A percentile compares a stretch with the other conserved stretches of the same genome.
Conservation (phyloP, 2,888 invertebrate genomes). For the Cephus nigrinus region DNA sequence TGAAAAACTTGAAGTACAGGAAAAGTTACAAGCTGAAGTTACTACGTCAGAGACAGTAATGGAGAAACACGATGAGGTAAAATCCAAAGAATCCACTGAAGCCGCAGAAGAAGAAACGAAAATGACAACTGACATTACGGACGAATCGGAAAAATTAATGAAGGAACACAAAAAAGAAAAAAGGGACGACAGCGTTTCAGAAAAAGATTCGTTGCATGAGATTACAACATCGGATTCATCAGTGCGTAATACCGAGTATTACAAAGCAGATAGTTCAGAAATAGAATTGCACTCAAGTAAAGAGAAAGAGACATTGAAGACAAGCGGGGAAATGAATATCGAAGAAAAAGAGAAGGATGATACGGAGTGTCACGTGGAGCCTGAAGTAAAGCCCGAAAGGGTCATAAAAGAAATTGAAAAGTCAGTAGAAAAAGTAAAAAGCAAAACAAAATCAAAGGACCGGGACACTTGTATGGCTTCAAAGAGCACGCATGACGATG, state of each 20-base stretch:
- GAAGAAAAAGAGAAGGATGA: background rate
- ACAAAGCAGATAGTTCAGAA: constrained; percentile 15
- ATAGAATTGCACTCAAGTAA: constrained; percentile 13
- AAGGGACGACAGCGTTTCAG: constrained; percentile 26
- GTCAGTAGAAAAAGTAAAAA: background rate
- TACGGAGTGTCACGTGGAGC: background rate
- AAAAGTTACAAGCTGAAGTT: constrained; percentile 40
- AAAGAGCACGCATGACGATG: background rate
- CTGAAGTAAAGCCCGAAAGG: background rate
- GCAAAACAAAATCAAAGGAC: background rate
- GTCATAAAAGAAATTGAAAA: background rate
- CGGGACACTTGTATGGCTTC: background rate
- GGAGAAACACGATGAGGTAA: constrained; percentile 50
- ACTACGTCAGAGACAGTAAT: constrained; percentile 33
- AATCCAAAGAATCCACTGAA: constrained; percentile 62
- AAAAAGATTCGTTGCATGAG: constrained; percentile 38
- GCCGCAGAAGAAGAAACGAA: constrained; percentile 21
- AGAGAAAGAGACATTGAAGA: constrained; percentile 8
- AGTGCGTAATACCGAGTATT: constrained; percentile 30
- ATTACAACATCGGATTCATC: constrained; percentile 18
- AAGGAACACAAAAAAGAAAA: constrained; percentile 40
- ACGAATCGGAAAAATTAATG: constrained; percentile 49
- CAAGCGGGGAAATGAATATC: background rate
- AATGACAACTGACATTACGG: constrained; percentile 23
- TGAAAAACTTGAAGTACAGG: constrained; percentile 11